Evolutionary conservation across 92 coral and sea anemone species (phyloP), one percentile per base, ranked within the genome.

Genomic region (Palythoa caribaeorum): DNA sequence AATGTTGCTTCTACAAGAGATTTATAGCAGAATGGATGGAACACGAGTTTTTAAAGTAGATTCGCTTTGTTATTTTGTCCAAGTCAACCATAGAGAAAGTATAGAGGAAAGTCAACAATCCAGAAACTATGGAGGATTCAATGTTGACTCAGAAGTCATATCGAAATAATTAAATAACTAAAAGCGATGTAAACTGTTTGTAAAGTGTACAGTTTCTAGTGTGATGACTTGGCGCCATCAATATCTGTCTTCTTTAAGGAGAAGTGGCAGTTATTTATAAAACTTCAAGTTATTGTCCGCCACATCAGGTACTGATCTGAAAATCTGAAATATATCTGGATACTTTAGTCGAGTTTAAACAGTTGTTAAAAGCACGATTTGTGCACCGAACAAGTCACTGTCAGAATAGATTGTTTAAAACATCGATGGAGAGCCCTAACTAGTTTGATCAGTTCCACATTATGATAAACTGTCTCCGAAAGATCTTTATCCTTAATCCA

Each of bases 141-240:
- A 71, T 16, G 52, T 71, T 71, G 76, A 71, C 52, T 71, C 76
- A 71, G 76, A 71, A 71, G 76, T 71, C 12, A 71, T 14, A 71
- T 71, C 76, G 76, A 71, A 62, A 71, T 71, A 51, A 28, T 71
- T 71, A 71, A 71, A 71, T 35, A 0, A 71, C 76, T 71, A 71
- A 71, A 71, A 71, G 16, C 76, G 19, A 71, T 38, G 76, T 71
- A 35, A 5, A 35, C 76, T 71, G 76, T 71, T 71, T 71, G 76
- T 71, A 71, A 35, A 71, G 50, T 71, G 76, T 71, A 14, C 19
- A 71, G 76, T 71, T 71, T 71, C 76, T 71, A 71, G 52, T 71
- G 76, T 71, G 76, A 71, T 35, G 48, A 35, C 52, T 71, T n/a
- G 48, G 14, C 76, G 76, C 76, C 16, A 71, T 71, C 76, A 3